phyloP scores from a whole-genome alignment of 2,888 invertebrate genomes.

The Drosophila crucigera region DNA sequence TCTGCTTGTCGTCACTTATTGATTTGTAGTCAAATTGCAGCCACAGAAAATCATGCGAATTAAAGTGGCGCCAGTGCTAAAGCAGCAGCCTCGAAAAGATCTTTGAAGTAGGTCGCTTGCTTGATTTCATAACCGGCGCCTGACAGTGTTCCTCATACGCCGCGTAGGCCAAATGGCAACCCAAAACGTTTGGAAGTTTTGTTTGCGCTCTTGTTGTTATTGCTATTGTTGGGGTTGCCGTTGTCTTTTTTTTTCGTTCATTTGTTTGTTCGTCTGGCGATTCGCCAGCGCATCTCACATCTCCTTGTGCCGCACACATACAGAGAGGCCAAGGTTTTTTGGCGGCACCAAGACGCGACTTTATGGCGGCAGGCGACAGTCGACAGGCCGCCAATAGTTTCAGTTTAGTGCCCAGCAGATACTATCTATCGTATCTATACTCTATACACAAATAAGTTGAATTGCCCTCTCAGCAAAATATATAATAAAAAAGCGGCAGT shows the following conservation, averaged over 20 bases:
- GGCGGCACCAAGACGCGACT: constrained; percentile 82
- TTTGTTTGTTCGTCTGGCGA: constrained; percentile 61
- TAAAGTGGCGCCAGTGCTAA: constrained; percentile 75
- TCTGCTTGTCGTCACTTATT: constrained; percentile 51
- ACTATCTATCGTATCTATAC: constrained; percentile 29
- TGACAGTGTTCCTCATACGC: constrained; percentile 42
- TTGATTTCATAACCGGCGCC: constrained; percentile 62
- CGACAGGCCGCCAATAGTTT: constrained; percentile 72
- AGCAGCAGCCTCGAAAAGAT: constrained; percentile 46
- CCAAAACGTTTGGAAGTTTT: constrained; percentile 62
- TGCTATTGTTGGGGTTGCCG: constrained; percentile 13
- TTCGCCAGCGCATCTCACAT: constrained; percentile 62
- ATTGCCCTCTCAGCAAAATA: constrained; percentile 41
- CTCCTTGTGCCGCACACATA: constrained; percentile 52
- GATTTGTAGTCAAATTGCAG: constrained; percentile 80
- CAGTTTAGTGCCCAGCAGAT: constrained; percentile 57
- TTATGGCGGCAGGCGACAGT: constrained; percentile 69
- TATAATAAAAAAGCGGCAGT: constrained; percentile 39
- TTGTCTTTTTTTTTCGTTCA: constrained; percentile 5
- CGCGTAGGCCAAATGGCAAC: constrained; percentile 59
- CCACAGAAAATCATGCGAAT: constrained; percentile 52
- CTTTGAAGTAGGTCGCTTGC: constrained; percentile 64
- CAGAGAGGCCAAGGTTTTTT: constrained; percentile 74
- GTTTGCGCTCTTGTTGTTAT: constrained; percentile 46
- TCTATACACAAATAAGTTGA: constrained; percentile 13